Evolutionary conservation across 1,140 invertebrate genomes (phyloP).

Genomic region (Nebria ingens): DNA sequence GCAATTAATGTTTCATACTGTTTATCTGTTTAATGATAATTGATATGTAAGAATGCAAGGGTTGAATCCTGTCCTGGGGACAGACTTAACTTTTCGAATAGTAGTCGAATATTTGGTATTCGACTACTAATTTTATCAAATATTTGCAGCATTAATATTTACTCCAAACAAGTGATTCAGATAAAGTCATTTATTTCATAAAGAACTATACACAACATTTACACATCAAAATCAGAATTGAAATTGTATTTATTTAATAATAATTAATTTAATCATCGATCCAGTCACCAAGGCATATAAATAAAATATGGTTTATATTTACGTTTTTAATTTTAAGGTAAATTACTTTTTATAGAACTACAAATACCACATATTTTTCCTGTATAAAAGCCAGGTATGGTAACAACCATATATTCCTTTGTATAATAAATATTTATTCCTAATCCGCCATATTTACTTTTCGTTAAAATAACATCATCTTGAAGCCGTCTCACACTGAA

Average conservation of each 20-base stretch:
- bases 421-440: neutral
- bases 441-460: neutral
- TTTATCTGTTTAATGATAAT: no score
- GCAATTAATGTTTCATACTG: no score
- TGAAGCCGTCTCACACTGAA: neutral
- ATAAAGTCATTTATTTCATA: no score
- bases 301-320: neutral
- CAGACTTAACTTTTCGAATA: no score
- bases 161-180: no score
- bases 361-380: slow-evolving; percentile 14
- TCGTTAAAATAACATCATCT: neutral
- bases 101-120: no score
- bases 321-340: slow-evolving; percentile 8
- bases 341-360: slow-evolving; percentile 13
- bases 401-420: neutral
- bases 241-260: neutral
- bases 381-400: slow-evolving; percentile 5
- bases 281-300: neutral
- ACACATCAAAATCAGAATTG: neutral
- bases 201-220: no score
- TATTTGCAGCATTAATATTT: no score
- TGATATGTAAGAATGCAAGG: no score
- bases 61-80: no score
- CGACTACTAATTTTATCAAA: no score
- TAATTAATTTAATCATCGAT: slow-evolving; percentile 1